Conservation (phyloP, 2,797 vertebrate genomes). For the Spea hammondii region DNA sequence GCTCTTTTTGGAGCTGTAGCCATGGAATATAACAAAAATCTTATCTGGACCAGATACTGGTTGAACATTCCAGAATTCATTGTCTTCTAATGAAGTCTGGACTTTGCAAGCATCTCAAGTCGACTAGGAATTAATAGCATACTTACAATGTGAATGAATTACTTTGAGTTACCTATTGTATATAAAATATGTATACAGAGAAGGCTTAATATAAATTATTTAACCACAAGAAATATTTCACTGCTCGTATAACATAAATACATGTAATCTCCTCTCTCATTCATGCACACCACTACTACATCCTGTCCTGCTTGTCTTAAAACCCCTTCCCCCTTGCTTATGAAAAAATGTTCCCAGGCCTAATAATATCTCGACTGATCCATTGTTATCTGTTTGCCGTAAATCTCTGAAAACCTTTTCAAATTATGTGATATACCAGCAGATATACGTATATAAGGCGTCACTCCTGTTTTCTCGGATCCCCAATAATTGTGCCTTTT, state of each 20-base stretch:
- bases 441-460: slow-evolving; percentile 23
- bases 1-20: too few relatives aligned
- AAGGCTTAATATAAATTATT: slow-evolving; percentile 28
- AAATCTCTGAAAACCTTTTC: slow-evolving; percentile 24
- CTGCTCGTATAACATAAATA: slow-evolving; percentile 29
- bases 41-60: too few relatives aligned
- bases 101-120: too few relatives aligned
- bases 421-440: slow-evolving; percentile 17
- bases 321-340: neutral
- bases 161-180: slow-evolving; percentile 14
- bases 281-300: neutral
- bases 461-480: slow-evolving; percentile 33
- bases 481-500: slow-evolving; percentile 23
- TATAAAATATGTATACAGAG: slow-evolving; percentile 19
- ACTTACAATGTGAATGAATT: slow-evolving; percentile 8
- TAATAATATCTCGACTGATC: slow-evolving; percentile 43
- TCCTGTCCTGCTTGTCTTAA: slow-evolving; percentile 7
- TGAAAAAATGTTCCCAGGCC: slow-evolving; percentile 33
- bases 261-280: slow-evolving; percentile 15
- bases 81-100: too few relatives aligned
- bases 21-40: too few relatives aligned
- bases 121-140: slow-evolving; percentile 19
- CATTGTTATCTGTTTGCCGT: slow-evolving; percentile 40
- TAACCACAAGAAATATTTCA: slow-evolving; percentile 11
- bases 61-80: too few relatives aligned